phyloP scores from a whole-genome alignment of 2,113 vertebrate genomes.

The Bungarus multicinctus region DNA sequence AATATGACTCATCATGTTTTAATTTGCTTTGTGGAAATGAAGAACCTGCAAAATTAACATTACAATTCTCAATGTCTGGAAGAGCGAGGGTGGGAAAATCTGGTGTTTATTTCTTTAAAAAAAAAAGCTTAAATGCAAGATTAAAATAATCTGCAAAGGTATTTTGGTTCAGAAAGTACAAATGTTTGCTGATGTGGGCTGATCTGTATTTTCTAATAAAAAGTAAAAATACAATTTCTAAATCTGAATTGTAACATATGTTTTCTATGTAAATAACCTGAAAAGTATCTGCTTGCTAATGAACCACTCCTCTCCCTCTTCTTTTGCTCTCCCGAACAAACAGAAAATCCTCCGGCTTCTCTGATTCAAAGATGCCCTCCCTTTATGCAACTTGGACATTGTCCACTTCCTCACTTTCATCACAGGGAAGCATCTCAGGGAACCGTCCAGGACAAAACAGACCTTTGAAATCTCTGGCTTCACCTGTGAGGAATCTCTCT shows the following conservation, averaged over 20 bases:
- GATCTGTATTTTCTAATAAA: neutral
- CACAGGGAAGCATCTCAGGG: conserved; percentile 70
- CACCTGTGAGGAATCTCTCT: conserved; percentile 7
- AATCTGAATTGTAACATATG: neutral
- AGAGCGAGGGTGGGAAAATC: neutral
- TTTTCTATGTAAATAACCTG: neutral
- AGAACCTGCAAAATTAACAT: neutral
- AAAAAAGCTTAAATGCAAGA: neutral
- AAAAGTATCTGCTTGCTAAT: neutral
- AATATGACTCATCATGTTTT: neutral
- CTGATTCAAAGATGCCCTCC: conserved; percentile 64
- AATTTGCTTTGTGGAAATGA: neutral
- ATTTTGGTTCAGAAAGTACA: neutral
- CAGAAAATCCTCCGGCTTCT: conserved; percentile 66
- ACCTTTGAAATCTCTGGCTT: conserved; percentile 54
- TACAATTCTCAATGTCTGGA: neutral
- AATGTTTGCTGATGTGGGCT: neutral
- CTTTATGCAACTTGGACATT: conserved; percentile 69
- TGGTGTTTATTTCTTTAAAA: neutral
- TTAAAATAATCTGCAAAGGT: rapidly evolving
- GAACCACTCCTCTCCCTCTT: neutral
- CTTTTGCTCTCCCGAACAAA: conserved; percentile 9
- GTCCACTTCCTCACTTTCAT: conserved; percentile 73
- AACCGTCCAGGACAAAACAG: conserved; percentile 54
- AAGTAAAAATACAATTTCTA: neutral